Evolutionary conservation across 2,797 vertebrate genomes (phyloP).

Genomic region (Chlorospingus semifuscus): DNA sequence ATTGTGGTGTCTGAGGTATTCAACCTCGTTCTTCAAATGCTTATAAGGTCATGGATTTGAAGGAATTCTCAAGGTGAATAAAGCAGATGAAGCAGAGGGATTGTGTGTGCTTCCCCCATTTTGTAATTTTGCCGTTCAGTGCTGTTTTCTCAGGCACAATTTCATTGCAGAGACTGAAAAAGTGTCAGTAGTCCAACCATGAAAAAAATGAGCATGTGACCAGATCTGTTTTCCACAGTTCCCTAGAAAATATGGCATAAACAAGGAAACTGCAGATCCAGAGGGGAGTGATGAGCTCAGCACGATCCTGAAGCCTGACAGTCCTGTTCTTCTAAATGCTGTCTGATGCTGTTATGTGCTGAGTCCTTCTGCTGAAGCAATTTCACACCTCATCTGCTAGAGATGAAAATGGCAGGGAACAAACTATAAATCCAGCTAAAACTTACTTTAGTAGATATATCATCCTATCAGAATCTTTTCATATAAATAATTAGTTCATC

Average conservation of each 20-base stretch:
- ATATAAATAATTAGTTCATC: conserved; percentile 45
- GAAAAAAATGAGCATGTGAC: neutral
- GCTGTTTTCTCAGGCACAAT: neutral
- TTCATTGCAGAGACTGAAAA: neutral
- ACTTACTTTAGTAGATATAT: conserved; percentile 16
- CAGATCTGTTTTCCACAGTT: neutral
- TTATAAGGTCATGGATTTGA: neutral
- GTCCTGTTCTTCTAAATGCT: neutral
- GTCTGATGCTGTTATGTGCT: conserved; percentile 3
- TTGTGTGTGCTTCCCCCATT: rapidly evolving
- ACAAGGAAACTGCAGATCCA: neutral
- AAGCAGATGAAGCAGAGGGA: neutral
- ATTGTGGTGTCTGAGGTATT: neutral
- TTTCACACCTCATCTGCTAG: conserved; percentile 66
- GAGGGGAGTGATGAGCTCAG: neutral
- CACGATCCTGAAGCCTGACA: neutral
- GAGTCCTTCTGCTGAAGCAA: conserved; percentile 37
- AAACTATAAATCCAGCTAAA: conserved; percentile 55
- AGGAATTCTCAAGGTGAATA: neutral
- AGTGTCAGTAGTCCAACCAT: neutral
- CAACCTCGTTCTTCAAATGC: neutral
- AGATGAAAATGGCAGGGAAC: conserved; percentile 50
- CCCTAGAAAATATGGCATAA: neutral
- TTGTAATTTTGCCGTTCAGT: neutral
- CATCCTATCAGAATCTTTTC: conserved; percentile 13